Conservation (phyloP, 2,888 invertebrate genomes). For the Pedicia rivosa region DNA sequence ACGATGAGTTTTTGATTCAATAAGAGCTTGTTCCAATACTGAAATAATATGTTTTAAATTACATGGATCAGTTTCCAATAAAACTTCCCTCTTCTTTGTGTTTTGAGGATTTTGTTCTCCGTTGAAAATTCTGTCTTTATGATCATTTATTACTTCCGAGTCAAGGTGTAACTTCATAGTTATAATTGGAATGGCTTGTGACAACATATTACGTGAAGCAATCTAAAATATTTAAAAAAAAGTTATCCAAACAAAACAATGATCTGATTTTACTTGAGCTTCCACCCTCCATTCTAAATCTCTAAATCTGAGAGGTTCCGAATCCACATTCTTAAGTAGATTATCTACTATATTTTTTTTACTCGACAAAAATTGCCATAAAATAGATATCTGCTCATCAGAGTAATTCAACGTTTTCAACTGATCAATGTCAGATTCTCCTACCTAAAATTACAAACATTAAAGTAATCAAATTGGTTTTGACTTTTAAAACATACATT, state of each 20-base stretch:
- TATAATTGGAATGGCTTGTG: constrained; percentile 41
- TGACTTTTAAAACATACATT: constrained; percentile 40
- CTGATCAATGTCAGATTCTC: constrained; percentile 16
- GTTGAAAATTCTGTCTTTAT: constrained; percentile 21
- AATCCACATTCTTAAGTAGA: constrained; percentile 25
- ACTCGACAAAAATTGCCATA: constrained; percentile 25
- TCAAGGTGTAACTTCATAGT: constrained; percentile 39
- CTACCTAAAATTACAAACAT: constrained; percentile 8
- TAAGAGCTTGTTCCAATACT: constrained; percentile 43
- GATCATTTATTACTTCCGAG: constrained; percentile 26
- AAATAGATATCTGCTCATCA: constrained; percentile 20
- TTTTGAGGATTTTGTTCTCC: constrained; percentile 12
- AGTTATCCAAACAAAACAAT: neutral
- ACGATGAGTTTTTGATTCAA: constrained; percentile 40
- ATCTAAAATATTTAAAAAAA: constrained; percentile 23
- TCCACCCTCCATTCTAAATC: constrained; percentile 52
- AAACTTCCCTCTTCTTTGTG: constrained; percentile 29
- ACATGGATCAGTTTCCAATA: constrained; percentile 41
- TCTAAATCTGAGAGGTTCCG: constrained; percentile 24
- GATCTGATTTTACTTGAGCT: constrained; percentile 32
- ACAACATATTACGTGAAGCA: constrained; percentile 38
- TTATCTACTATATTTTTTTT: constrained; percentile 25
- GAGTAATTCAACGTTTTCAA: constrained; percentile 18
- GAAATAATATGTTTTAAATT: constrained; percentile 44
- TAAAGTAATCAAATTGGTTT: neutral